Evolutionary conservation across 2,113 vertebrate species (phyloP).

Genomic region (Clupea harengus): DNA sequence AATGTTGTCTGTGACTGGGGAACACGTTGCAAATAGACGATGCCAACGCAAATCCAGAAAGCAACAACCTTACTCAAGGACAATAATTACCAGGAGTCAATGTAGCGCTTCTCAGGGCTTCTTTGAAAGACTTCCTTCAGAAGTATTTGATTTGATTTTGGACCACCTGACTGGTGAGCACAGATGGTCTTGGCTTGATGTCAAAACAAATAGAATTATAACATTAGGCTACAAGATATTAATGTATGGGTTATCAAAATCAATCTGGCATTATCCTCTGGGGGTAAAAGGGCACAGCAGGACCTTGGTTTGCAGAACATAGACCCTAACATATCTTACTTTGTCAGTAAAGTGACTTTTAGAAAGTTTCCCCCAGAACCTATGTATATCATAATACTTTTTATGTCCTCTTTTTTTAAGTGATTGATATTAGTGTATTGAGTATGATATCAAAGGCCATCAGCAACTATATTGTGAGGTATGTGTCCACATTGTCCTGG

Average conservation of each 20-base stretch:
- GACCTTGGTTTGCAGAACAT: neutral
- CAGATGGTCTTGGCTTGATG: neutral
- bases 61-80: neutral
- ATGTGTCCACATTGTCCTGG: constrained; percentile 78
- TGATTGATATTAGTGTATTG: constrained; percentile 81
- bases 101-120: constrained; percentile 55
- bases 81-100: constrained; percentile 49
- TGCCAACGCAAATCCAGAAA: neutral
- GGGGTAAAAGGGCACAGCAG: neutral
- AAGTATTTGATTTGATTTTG: constrained; percentile 82
- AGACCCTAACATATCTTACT: neutral
- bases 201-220: too few species aligned
- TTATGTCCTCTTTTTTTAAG: constrained; percentile 63
- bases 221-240: neutral
- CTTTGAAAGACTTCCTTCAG: constrained; percentile 77
- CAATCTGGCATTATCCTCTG: neutral
- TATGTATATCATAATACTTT: neutral
- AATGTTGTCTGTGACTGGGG: neutral
- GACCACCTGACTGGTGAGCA: constrained; percentile 54
- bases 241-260: neutral
- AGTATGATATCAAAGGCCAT: constrained; percentile 85
- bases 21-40: neutral
- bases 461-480: constrained; percentile 64
- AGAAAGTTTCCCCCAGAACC: neutral
- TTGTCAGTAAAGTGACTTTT: neutral